Evolutionary conservation across 1,140 invertebrate genomes (phyloP).

Genomic region (Samia ricini): DNA sequence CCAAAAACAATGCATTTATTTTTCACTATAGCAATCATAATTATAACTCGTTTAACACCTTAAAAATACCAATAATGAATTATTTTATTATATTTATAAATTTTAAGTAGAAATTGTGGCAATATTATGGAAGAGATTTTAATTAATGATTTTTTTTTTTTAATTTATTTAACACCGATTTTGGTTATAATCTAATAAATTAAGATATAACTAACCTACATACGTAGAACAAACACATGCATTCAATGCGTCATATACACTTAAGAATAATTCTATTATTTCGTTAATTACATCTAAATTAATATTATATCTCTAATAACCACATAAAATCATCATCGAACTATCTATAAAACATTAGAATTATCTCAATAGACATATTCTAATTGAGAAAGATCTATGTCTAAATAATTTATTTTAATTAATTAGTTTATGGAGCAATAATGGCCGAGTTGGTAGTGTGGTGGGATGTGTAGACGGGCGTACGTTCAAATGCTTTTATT

Average conservation of each 20-base stretch:
- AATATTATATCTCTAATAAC: conserved; percentile 62
- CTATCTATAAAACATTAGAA: conserved; percentile 55
- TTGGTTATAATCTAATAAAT: conserved; percentile 59
- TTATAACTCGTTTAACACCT: no score
- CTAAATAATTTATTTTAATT: no score
- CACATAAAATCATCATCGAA: conserved; percentile 65
- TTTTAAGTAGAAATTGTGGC: conserved; percentile 50
- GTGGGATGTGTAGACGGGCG: no score
- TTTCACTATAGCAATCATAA: no score
- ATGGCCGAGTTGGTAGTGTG: no score
- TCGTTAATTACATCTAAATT: conserved; percentile 42
- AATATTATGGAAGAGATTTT: conserved; percentile 58
- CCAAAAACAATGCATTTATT: no score
- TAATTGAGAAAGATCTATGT: conserved; percentile 1
- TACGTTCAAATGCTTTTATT: no score
- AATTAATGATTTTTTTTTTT: conserved; percentile 20
- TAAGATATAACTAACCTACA: conserved; percentile 14
- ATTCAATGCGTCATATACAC: conserved; percentile 51
- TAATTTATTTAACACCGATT: conserved; percentile 53
- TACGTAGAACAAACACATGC: conserved; percentile 35
- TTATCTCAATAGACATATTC: conserved; percentile 57
- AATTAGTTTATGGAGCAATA: no score
- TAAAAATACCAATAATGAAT: neutral
- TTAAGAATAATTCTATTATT: conserved; percentile 34
- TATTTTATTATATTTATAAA: neutral